A percentile compares a stretch with the other conserved stretches of the same genome.
Evolutionary conservation across 1,140 invertebrate genomes (phyloP).

Genomic region (Saccostrea cuccullata): DNA sequence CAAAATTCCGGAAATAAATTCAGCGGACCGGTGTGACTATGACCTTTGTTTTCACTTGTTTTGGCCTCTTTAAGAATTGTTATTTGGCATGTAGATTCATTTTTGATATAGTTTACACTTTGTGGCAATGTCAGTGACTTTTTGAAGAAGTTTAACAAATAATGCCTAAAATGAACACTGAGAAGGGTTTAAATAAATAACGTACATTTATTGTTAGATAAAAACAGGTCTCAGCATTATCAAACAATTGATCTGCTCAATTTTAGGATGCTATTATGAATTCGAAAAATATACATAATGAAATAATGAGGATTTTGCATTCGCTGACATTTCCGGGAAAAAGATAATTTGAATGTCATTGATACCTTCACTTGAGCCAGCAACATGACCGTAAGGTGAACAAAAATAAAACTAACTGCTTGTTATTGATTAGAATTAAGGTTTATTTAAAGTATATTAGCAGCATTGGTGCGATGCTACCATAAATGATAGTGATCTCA

Average conservation of each 20-base stretch:
- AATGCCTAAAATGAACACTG: too few relatives aligned
- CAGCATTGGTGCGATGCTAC: background rate
- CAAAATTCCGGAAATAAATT: too few relatives aligned
- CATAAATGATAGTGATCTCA: background rate
- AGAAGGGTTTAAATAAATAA: too few relatives aligned
- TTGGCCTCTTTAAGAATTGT: too few relatives aligned
- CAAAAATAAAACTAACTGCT: background rate
- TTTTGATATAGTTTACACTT: too few relatives aligned
- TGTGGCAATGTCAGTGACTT: too few relatives aligned
- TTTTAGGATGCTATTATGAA: background rate
- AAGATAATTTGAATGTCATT: background rate
- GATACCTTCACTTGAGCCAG: slow-evolving; percentile 11
- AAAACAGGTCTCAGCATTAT: background rate
- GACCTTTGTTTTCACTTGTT: too few relatives aligned
- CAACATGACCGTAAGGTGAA: background rate
- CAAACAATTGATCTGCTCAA: background rate
- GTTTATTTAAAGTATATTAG: background rate
- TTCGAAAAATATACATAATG: slow-evolving; percentile 12
- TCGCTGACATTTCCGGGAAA: slow-evolving; percentile 14
- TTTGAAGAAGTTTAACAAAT: too few relatives aligned
- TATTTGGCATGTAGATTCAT: too few relatives aligned
- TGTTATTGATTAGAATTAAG: background rate
- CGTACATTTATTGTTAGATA: too few relatives aligned
- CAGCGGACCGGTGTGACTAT: too few relatives aligned
- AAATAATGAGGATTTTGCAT: slow-evolving; percentile 20